These are phyloP conservation scores for Genyomyrus donnyi DNA, from an alignment of 2,113 vertebrate species.

Conservation along the genomic window DNA sequence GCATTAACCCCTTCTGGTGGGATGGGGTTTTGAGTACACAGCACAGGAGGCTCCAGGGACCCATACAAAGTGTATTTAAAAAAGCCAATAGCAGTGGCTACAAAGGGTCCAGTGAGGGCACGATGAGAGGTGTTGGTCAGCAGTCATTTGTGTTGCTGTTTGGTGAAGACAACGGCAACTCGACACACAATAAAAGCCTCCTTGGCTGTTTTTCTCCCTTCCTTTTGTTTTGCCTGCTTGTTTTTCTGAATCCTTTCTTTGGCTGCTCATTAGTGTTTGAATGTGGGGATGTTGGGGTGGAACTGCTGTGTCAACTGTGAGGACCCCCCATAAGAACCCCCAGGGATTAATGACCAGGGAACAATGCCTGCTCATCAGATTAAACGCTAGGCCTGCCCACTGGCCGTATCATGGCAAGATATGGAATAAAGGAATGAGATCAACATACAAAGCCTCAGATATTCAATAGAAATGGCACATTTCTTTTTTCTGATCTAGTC, in stretches of 20 bases:
- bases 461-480: neutral
- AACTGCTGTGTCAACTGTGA: slow-evolving; percentile 56
- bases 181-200: slow-evolving; percentile 48
- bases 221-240: slow-evolving; percentile 49
- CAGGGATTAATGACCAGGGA: slow-evolving; percentile 67
- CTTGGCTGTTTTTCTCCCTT: slow-evolving; percentile 57
- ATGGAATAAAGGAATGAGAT: slow-evolving; percentile 52
- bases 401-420: slow-evolving; percentile 58
- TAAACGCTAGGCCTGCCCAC: slow-evolving; percentile 52
- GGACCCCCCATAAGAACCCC: slow-evolving; percentile 51
- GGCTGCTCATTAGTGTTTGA: slow-evolving; percentile 39
- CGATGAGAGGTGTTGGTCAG: slow-evolving; percentile 41
- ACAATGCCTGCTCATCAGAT: slow-evolving; percentile 73
- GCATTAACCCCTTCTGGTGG: slow-evolving; percentile 41
- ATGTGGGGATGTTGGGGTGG: slow-evolving; percentile 26
- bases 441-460: slow-evolving; percentile 54
- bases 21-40: neutral
- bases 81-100: slow-evolving; percentile 40
- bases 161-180: slow-evolving; percentile 43
- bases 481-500: neutral
- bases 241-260: slow-evolving; percentile 54
- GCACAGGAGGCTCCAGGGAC: slow-evolving; percentile 7
- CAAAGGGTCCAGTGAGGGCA: slow-evolving; percentile 45
- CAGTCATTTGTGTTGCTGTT: slow-evolving; percentile 44
- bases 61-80: slow-evolving; percentile 25